Evolutionary conservation across 2,113 vertebrate genomes (phyloP), one percentile per base, ranked within the genome.

Genomic region (Xenopus borealis): DNA sequence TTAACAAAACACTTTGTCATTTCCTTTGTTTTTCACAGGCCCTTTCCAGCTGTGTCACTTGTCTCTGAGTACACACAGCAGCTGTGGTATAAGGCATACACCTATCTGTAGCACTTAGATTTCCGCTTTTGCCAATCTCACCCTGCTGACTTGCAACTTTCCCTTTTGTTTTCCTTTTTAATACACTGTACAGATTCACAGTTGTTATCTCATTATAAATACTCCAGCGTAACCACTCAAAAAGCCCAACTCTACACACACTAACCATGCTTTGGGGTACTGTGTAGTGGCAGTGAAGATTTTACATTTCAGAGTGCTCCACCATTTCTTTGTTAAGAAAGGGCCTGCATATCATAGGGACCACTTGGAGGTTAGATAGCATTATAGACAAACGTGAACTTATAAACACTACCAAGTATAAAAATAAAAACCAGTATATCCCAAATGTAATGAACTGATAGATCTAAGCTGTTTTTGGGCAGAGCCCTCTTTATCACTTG

Each of bases 11-110:
- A 83, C 77, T 80, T 83, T 86, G 82, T 82, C 83, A 82, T 82
- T 84, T 73, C 81, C 84, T 88, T 87, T 73, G 70, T 80, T 78
- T 79, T 27, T 80, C 80, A 18, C 69, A 72, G 80, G 72, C 82
- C 82, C 72, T 72, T 71, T 82, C 85, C 62, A 14, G 80, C 61
- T 80, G 74, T 75, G 58, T 18, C 0, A 19, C 58, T 69, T 75
- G 81, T 83, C 81, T 77, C 19, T 70, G 58, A 69, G 66, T 62
- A 57, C 67, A 70, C 10, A n/a, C 30, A 61, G 74, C 74, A 77
- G 74, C 74, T 77, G 74, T 63, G 62, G 19, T 57, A 77, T 69
- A 44, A 55, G 23, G 66, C 40, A 57, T 47, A 70, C 74, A 77
- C 74, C 74, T 77, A 55, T 30, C 72, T 19, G 10, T 14, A 27